Evolutionary conservation across 2,113 vertebrate species (phyloP).

Genomic region (Stegostoma tigrinum): DNA sequence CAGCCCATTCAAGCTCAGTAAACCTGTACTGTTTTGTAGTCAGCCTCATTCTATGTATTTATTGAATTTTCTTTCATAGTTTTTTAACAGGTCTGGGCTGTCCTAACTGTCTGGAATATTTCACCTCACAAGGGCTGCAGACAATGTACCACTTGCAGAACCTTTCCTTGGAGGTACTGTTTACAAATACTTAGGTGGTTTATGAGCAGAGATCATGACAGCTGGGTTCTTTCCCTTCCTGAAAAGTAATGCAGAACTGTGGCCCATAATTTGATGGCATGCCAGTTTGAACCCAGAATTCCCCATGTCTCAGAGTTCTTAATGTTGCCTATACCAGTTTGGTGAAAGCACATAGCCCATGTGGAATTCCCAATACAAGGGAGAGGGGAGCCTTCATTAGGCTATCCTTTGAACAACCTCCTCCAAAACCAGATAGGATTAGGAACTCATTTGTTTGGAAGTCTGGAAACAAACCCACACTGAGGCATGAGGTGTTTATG

Average conservation of each 20-base stretch:
- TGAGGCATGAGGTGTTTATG: not conserved
- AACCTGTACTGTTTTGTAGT: slow-evolving; percentile 13
- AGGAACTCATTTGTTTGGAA: not conserved
- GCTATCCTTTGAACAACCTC: not conserved
- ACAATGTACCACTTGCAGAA: slow-evolving; percentile 94
- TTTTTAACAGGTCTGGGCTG: slow-evolving; percentile 96
- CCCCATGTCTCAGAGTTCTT: not conserved
- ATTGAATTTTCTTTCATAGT: slow-evolving; percentile 66
- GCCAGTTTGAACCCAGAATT: not conserved
- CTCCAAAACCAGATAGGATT: not conserved
- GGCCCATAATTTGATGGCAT: not conserved
- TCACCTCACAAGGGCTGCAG: slow-evolving; percentile 94
- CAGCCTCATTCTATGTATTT: slow-evolving; percentile 14
- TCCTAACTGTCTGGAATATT: slow-evolving; percentile 96
- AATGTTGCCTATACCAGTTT: not conserved
- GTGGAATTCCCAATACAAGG: not conserved
- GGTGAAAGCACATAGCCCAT: not conserved
- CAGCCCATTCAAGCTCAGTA: slow-evolving; percentile 11
- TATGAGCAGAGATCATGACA: not conserved
- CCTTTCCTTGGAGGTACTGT: slow-evolving; percentile 87
- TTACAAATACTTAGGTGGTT: slow-evolving; percentile 25
- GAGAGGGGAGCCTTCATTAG: not conserved
- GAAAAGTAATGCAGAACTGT: not conserved
- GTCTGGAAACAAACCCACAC: not conserved
- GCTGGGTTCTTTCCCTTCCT: not conserved